These are phyloP conservation scores for Chirona hameri DNA, from an alignment of 2,888 invertebrate species.

Conservation along the genomic window DNA sequence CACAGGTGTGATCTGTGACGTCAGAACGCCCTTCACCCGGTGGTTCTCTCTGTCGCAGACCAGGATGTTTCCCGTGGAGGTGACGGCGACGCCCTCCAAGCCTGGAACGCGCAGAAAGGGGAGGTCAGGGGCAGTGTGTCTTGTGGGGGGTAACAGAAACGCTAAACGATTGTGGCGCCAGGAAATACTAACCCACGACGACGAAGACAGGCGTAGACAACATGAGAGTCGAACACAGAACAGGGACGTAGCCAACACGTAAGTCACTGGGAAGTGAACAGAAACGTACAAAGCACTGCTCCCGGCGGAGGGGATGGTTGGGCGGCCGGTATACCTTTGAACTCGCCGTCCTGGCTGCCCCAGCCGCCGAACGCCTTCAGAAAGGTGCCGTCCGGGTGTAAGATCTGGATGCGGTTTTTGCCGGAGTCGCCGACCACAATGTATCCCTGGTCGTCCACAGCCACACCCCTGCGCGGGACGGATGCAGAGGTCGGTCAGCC, in stretches of 20 bases:
- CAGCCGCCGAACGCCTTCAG: constrained; percentile 88
- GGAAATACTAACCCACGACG: too few species aligned
- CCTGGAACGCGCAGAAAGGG: constrained; percentile 36
- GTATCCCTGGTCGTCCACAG: constrained; percentile 96
- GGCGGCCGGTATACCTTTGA: constrained; percentile 65
- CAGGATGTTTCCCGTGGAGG: constrained; percentile 86
- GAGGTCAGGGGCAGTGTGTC: not conserved
- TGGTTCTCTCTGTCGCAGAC: constrained; percentile 97
- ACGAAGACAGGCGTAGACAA: too few species aligned
- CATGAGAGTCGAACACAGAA: too few species aligned
- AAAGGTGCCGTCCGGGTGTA: constrained; percentile 93
- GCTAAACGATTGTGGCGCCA: too few species aligned
- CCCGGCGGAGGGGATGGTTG: too few species aligned
- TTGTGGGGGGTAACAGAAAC: too few species aligned
- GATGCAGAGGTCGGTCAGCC: not conserved
- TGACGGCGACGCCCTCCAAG: constrained; percentile 88
- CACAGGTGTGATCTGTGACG: not conserved
- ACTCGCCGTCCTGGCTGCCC: constrained; percentile 94
- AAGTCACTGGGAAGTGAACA: too few species aligned
- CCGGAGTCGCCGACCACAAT: constrained; percentile 99
- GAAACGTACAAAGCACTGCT: too few species aligned
- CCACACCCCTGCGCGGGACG: constrained; percentile 71
- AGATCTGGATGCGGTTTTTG: constrained; percentile 97
- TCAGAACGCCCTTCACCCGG: constrained; percentile 91
- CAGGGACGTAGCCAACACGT: too few species aligned